phyloP scores from a whole-genome alignment of 2,113 vertebrate genomes.

The Anhinga anhinga region DNA sequence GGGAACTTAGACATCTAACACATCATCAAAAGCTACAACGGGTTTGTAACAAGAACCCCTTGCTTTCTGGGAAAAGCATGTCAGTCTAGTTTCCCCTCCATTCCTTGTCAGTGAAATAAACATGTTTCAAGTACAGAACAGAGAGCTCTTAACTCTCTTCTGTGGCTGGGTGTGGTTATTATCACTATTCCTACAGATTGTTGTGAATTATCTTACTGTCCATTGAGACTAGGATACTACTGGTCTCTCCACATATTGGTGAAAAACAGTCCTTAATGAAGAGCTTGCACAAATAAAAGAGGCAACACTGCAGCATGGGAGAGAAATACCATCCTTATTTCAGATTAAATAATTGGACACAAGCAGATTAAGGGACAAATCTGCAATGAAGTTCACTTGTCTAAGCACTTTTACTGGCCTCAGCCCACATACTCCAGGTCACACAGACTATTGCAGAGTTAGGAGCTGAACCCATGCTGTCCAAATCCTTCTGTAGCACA shows the following conservation, averaged over 20 bases:
- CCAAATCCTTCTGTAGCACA: not conserved
- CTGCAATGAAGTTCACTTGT: not conserved
- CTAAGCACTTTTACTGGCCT: not conserved
- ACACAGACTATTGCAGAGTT: not conserved
- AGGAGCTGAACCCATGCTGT: not conserved
- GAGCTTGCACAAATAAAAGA: not conserved
- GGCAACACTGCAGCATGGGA: not conserved
- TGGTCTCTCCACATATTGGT: not conserved
- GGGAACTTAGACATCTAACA: not conserved
- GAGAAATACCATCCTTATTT: not conserved
- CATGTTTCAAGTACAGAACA: not conserved
- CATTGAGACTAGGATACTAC: not conserved
- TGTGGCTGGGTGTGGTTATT: slow-evolving; percentile 21
- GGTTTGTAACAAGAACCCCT: not conserved
- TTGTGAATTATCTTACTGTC: not conserved
- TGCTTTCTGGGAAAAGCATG: not conserved
- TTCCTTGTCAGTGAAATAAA: slow-evolving; percentile 35
- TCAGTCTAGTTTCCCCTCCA: not conserved
- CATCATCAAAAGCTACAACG: not conserved
- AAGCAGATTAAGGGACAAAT: not conserved
- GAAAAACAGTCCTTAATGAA: not conserved
- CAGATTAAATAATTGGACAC: not conserved
- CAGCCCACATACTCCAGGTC: not conserved
- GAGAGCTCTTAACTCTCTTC: slow-evolving; percentile 23
- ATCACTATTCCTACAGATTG: slow-evolving; percentile 22